Evolutionary conservation across 2,113 vertebrate species (phyloP), one percentile per base, ranked within the genome.

Genomic region (Carassius auratus): DNA sequence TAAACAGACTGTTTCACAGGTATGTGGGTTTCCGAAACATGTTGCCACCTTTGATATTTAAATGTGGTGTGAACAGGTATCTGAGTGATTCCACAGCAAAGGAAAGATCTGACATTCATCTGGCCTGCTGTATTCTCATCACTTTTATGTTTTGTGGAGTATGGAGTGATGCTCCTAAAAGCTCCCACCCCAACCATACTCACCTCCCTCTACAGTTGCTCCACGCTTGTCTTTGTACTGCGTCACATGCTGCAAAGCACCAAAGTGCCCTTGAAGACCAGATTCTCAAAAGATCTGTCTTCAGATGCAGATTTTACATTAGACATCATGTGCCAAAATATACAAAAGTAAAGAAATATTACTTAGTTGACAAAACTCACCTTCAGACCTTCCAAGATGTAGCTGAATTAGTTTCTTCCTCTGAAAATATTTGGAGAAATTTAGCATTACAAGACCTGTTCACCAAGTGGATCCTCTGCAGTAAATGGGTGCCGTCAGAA

Each of bases 21-120:
- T 84, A 89, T 91, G 86, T 81, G 86, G 84, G 90, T 52, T 66
- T 52, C 59, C 50, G 30, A 64, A 64, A 80, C 86, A 80, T 87
- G 82, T 89, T 84, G 36, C 85, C 81, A 92, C 89, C 92, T 93
- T 93, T 94, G 92, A 94, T 93, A 94, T 94, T 94, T 84, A 92
- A 92, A 94, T 94, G 66, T 7, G 89, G 88, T 89, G 87, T 91
- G 88, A 92, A 92, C 87, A 8, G 90, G 85, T 55, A 61, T 68
- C 75, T 75, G 38, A 84, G 75, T 36, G 84, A 89, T 91, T 89
- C 88, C 57, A 84, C 83, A 80, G 59, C 89, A 85, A 89, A 80
- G 66, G 79, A 75, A 84, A 38, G 81, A 86, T 81, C 21, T 17
- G 57, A 77, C 79, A 86, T 90, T 91, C 68, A 88, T 89, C 76